These are phyloP conservation scores for Thyatira batis DNA, from an alignment of 2,888 invertebrate genomes.

Conservation along the genomic window DNA sequence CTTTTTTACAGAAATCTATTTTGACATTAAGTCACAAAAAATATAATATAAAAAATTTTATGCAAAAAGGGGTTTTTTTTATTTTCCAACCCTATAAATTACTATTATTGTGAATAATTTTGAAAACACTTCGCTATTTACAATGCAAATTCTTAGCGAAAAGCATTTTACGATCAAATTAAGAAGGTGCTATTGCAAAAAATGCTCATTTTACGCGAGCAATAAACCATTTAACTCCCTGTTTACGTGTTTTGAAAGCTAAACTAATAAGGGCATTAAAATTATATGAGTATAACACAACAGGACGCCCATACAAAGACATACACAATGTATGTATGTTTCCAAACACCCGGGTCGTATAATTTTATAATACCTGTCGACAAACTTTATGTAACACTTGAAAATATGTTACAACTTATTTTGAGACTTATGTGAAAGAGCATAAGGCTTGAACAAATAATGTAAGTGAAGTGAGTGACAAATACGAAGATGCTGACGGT, in stretches of 20 bases:
- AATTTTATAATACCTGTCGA: constrained; percentile 63
- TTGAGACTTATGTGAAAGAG: constrained; percentile 18
- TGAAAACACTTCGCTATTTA: background rate
- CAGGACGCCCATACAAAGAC: constrained; percentile 59
- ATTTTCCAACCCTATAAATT: no score
- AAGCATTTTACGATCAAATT: constrained; percentile 3
- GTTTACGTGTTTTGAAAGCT: constrained; percentile 66
- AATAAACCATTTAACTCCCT: constrained; percentile 59
- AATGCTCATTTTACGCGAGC: constrained; percentile 47
- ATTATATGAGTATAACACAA: constrained; percentile 59
- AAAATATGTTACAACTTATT: constrained; percentile 11
- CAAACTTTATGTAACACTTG: constrained; percentile 34
- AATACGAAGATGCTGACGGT: constrained; percentile 29
- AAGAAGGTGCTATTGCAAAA: constrained; percentile 37
- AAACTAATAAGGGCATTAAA: constrained; percentile 72
- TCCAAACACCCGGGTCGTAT: constrained; percentile 67
- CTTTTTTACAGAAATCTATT: no score
- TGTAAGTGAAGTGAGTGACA: constrained; percentile 6
- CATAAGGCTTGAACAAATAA: constrained; percentile 5
- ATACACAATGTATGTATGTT: constrained; percentile 62
- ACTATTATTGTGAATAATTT: background rate
- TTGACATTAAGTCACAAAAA: no score
- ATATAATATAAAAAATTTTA: no score
- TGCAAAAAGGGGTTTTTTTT: no score
- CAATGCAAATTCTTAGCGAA: background rate